Evolutionary conservation across 2,888 invertebrate genomes (phyloP).

Genomic region (Imbricaverruca yamaguchii): DNA sequence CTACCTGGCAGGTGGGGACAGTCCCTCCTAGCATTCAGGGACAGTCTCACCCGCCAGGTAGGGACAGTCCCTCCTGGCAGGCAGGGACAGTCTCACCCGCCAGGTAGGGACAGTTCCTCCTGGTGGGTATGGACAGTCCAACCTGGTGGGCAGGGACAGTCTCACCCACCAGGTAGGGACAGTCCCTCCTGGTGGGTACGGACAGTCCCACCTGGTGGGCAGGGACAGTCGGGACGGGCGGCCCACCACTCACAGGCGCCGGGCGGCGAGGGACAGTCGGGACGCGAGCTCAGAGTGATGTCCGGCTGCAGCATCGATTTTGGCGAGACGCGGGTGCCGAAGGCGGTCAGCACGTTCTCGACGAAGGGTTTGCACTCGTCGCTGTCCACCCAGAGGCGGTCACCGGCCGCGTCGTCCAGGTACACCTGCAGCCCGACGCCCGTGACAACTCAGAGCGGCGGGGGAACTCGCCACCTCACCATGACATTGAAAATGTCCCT

Average conservation of each 20-base stretch:
- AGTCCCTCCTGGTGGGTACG: not conserved
- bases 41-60: too few relatives aligned
- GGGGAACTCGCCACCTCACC: too few relatives aligned
- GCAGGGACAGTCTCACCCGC: too few relatives aligned
- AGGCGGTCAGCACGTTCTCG: slow-evolving; percentile 79
- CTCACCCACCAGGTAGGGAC: too few relatives aligned
- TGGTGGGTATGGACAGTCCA: too few relatives aligned
- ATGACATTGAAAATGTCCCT: too few relatives aligned
- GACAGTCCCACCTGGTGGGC: slow-evolving; percentile 26
- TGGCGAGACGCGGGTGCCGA: slow-evolving; percentile 69
- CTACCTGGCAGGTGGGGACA: too few relatives aligned
- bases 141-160: too few relatives aligned
- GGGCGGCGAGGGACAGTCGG: slow-evolving; percentile 33
- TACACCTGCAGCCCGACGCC: slow-evolving; percentile 55
- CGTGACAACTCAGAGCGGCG: too few relatives aligned
- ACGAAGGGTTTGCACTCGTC: slow-evolving; percentile 83
- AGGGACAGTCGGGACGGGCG: slow-evolving; percentile 9
- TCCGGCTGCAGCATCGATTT: slow-evolving; percentile 56
- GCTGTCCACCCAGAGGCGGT: slow-evolving; percentile 88
- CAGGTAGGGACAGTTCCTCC: too few relatives aligned
- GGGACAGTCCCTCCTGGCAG: too few relatives aligned
- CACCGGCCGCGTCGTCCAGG: slow-evolving; percentile 88
- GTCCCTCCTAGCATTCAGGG: too few relatives aligned
- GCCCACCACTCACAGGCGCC: slow-evolving; percentile 20
- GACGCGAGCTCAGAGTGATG: slow-evolving; percentile 31